These are phyloP conservation scores for Paradoxurus hermaphroditus DNA, from an alignment of 2,113 vertebrate species.

Conservation along the genomic window DNA sequence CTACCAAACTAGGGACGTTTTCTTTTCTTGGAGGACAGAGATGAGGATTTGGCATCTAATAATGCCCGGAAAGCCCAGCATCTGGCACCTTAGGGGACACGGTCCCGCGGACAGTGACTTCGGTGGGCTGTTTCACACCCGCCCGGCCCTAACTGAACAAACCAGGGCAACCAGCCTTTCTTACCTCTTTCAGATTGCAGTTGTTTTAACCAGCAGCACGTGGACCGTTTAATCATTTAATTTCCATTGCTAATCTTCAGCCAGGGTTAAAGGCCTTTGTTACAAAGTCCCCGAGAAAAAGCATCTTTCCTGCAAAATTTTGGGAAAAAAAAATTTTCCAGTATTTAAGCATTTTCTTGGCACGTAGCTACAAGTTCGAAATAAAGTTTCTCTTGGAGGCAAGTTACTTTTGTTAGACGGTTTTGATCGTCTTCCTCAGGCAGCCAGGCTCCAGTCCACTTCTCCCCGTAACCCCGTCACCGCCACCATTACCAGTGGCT, in stretches of 20 bases:
- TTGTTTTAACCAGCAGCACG: background rate
- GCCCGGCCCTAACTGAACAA: background rate
- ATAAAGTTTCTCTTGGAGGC: background rate
- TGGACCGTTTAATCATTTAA: background rate
- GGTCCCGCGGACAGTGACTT: rapidly evolving
- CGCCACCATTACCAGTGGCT: too few relatives aligned
- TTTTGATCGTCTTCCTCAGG: background rate
- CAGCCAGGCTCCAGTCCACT: background rate
- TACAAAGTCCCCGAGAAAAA: background rate
- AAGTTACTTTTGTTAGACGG: background rate
- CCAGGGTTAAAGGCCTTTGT: background rate
- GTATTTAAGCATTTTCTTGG: background rate
- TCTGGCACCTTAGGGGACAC: background rate
- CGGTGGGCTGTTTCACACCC: background rate
- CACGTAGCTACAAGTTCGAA: background rate
- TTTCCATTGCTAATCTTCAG: slow-evolving; percentile 25
- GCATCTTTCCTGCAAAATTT: background rate
- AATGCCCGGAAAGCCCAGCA: background rate
- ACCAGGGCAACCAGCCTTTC: background rate
- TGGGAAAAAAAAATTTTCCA: background rate
- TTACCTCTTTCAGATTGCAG: background rate
- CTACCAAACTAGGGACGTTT: background rate
- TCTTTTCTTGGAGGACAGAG: background rate
- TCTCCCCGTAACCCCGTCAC: background rate
- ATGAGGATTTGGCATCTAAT: background rate